Evolutionary conservation across 1,140 invertebrate genomes (phyloP).

Genomic region (Drusus annulatus): DNA sequence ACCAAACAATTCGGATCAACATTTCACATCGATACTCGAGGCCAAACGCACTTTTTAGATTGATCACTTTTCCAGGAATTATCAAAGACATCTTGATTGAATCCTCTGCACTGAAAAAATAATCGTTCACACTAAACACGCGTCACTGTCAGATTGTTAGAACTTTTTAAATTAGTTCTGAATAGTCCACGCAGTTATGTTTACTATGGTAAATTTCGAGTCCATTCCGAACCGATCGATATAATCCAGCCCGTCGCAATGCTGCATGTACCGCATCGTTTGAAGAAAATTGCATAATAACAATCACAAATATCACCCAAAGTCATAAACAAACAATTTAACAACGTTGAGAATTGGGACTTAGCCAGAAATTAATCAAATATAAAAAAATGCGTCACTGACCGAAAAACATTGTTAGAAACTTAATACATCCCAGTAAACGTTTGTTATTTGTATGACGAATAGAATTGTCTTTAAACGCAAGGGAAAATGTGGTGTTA

Average conservation of each 20-base stretch:
- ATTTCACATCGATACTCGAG: neutral
- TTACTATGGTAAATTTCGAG: slow-evolving; percentile 18
- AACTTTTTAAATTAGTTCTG: too few species aligned
- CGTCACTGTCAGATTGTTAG: too few species aligned
- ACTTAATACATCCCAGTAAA: too few species aligned
- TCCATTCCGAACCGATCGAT: slow-evolving; percentile 34
- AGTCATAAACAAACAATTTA: neutral
- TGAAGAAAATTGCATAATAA: slow-evolving; percentile 32
- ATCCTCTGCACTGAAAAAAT: too few species aligned
- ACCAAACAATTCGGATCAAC: neutral
- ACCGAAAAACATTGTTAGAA: too few species aligned
- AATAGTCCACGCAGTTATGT: slow-evolving; percentile 8
- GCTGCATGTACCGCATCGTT: slow-evolving; percentile 32
- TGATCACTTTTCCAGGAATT: too few species aligned
- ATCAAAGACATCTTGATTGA: too few species aligned
- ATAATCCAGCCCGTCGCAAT: slow-evolving; percentile 29
- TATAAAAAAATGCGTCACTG: neutral
- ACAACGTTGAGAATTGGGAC: neutral
- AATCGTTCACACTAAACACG: too few species aligned
- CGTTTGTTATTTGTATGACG: too few species aligned
- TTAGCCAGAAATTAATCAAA: neutral
- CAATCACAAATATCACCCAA: neutral
- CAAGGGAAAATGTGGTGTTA: too few species aligned
- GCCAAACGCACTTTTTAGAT: too few species aligned
- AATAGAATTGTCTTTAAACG: too few species aligned